Percentiles rank a stretch among this genome's conserved stretches.
Evolutionary conservation across 2,797 vertebrate genomes (phyloP).

Genomic region (Lophotriccus pileatus): DNA sequence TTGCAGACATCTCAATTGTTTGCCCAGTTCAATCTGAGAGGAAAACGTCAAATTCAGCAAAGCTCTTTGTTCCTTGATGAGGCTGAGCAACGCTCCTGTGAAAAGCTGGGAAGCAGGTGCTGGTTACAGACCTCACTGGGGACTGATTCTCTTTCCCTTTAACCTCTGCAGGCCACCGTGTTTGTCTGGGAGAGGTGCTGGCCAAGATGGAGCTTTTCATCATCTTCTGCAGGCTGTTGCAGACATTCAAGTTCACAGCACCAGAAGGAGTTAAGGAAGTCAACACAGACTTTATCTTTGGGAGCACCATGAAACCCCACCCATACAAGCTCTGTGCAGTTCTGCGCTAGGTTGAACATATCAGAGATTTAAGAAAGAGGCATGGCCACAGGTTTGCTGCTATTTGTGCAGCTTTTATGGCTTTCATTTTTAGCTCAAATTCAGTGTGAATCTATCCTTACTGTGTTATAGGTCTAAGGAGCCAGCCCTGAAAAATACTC

Average conservation of each 20-base stretch:
- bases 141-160: neutral
- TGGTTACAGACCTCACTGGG: neutral
- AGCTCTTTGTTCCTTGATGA: neutral
- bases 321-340: conserved; percentile 42
- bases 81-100: neutral
- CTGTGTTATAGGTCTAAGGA: neutral
- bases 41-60: neutral
- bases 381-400: neutral
- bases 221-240: conserved; percentile 53
- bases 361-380: neutral
- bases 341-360: neutral
- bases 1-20: neutral
- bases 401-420: neutral
- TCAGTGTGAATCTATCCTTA: neutral
- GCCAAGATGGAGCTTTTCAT: conserved; percentile 64
- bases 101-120: neutral
- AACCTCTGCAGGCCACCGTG: conserved; percentile 27
- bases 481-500: neutral
- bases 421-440: neutral
- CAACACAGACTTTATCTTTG: conserved; percentile 1
- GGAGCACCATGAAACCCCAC: conserved; percentile 41
- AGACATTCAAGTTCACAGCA: conserved; percentile 38
- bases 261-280: conserved; percentile 37
- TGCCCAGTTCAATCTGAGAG: rapidly evolving
- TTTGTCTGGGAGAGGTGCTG: conserved; percentile 48